Evolutionary conservation across 2,888 invertebrate genomes (phyloP), one percentile per base, ranked within the genome.

Genomic region (Gymnocheta viridis): DNA sequence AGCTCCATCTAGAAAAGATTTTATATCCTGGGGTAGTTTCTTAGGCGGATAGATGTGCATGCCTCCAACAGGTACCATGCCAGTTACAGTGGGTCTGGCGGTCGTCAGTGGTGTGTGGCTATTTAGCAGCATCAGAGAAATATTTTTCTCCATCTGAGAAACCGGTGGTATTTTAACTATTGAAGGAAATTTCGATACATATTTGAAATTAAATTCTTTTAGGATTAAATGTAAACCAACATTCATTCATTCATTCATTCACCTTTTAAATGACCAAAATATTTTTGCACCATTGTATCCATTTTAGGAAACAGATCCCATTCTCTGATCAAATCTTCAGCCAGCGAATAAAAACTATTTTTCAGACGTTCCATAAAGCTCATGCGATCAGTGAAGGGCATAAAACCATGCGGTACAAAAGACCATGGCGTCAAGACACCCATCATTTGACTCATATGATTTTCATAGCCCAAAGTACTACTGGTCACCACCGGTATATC

Each of bases 61-160:
- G 38, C 94, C 94, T 10, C 93, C 94, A 6, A 94, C 92, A 62
- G 93, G 92, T 9, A 94, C 89, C 85, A 93, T 89, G 4, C 91
- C 91, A 1, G 92, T 91, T 2, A 92, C 90, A 0, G 90, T 88
- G 7, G 94, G 93, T 62, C 92, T 90, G 5, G 93, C 87, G 4
- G 92, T 92, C 38, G 92, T 91, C 41, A 93, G 85, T 4, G 92
- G 91, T 44, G 91, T 90, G 88, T 94, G 93, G 64, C 92, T 92
- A 87, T 94, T 94, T 0, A 93, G 86, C 58, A 94, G 86, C 41
- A 93, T 89, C 5, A 93, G 86, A 1, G 93, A 93, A 14, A 93
- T 89, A 67, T 92, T 92, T 47, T 89, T 91, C 82, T 93, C 92
- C 86, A 94, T 87, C 70, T 92, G 89, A 1, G 89, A 87, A 14